These are phyloP conservation scores for Pristis pectinata DNA, from an alignment of 2,797 vertebrate genomes.

Conservation along the genomic window DNA sequence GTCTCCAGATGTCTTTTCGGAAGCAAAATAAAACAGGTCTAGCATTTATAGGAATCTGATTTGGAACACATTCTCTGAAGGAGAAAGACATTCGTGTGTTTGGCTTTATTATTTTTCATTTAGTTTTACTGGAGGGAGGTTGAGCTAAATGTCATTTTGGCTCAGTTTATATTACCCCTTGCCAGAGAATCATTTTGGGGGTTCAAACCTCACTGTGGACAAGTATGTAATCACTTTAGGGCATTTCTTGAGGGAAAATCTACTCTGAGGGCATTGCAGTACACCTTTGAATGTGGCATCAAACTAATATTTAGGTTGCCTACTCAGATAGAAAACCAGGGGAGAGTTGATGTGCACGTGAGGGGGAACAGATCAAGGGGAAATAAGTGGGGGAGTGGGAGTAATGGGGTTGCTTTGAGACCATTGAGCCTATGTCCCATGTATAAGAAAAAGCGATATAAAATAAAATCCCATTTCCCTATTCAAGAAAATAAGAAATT, in stretches of 20 bases:
- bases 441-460: background rate
- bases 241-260: background rate
- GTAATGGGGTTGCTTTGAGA: too few relatives aligned
- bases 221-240: background rate
- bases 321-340: background rate
- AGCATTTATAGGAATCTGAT: background rate
- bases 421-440: too few relatives aligned
- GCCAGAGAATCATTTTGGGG: background rate
- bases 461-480: background rate
- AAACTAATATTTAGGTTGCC: background rate
- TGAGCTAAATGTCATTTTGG: background rate
- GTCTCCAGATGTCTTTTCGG: background rate
- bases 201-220: background rate
- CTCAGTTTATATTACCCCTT: background rate
- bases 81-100: background rate
- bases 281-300: background rate
- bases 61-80: background rate
- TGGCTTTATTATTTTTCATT: background rate
- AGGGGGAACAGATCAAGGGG: too few relatives aligned
- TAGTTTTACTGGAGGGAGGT: background rate
- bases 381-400: too few relatives aligned
- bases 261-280: background rate
- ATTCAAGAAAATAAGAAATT: background rate
- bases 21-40: background rate
- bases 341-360: too few relatives aligned